A percentile compares a stretch with the other conserved stretches of the same genome.
Evolutionary conservation across 2,888 invertebrate genomes (phyloP).

Genomic region (Drosophila kambysellisi): DNA sequence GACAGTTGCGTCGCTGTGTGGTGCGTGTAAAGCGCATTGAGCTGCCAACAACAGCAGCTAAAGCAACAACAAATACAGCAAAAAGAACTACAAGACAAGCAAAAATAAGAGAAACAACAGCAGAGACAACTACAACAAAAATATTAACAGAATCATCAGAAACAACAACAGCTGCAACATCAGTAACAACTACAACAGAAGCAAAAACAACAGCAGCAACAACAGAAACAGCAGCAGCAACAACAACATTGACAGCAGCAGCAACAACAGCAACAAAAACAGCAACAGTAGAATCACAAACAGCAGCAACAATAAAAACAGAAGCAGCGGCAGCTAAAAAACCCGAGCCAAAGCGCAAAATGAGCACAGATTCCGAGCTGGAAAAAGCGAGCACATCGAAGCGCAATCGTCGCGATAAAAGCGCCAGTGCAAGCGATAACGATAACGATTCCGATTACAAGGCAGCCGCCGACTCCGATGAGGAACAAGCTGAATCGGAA

Average conservation of each 20-base stretch:
- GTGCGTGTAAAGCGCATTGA: conserved; percentile 70
- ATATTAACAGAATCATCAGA: not conserved
- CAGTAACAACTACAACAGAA: not conserved
- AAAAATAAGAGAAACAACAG: not conserved
- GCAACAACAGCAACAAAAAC: too few relatives aligned
- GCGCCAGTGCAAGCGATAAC: conserved; percentile 37
- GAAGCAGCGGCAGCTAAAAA: not conserved
- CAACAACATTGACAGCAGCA: conserved; percentile 5
- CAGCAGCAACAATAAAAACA: not conserved
- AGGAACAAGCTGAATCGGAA: conserved; percentile 32
- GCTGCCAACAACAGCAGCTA: conserved; percentile 5
- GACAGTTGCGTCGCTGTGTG: conserved; percentile 54
- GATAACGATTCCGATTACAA: conserved; percentile 63
- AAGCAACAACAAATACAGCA: not conserved
- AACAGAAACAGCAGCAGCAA: not conserved
- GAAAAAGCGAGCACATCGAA: conserved; percentile 61
- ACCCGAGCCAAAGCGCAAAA: conserved; percentile 43
- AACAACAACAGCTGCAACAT: not conserved
- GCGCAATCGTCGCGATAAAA: conserved; percentile 48
- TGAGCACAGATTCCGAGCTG: conserved; percentile 64
- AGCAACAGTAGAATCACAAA: conserved; percentile 7
- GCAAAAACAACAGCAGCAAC: not conserved
- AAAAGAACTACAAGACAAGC: not conserved
- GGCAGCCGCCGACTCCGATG: conserved; percentile 1
- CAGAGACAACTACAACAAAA: too few relatives aligned